Conservation (phyloP, 2,113 vertebrate species). For the Melierax canorus region DNA sequence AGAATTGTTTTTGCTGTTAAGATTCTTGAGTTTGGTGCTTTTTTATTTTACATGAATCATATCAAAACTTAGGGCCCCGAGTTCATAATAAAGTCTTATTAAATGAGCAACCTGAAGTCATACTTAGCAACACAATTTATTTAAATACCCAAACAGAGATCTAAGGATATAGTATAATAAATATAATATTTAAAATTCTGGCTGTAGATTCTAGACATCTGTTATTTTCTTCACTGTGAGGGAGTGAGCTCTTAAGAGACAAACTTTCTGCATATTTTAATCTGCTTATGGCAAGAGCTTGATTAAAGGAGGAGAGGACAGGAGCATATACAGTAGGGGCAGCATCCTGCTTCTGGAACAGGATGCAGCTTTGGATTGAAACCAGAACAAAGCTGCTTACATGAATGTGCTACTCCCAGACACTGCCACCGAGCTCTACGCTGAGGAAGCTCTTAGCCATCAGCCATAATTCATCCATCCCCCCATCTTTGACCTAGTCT, state of each 20-base stretch:
- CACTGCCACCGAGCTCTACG: background rate
- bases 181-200: constrained; percentile 5
- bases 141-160: constrained; percentile 13
- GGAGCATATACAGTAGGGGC: background rate
- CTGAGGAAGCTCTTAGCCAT: background rate
- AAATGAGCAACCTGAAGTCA: constrained; percentile 23
- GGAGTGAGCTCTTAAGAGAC: background rate
- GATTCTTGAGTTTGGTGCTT: background rate
- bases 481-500: background rate
- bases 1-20: background rate
- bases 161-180: background rate
- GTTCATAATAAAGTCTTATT: background rate
- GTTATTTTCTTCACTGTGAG: constrained; percentile 37
- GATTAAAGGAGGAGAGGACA: background rate
- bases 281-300: background rate
- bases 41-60: background rate
- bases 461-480: background rate
- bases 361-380: background rate
- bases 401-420: background rate
- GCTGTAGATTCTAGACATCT: constrained; percentile 11
- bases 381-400: background rate
- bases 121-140: background rate
- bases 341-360: background rate
- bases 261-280: constrained; percentile 13
- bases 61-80: background rate